phyloP scores from a whole-genome alignment of 2,113 vertebrate species.

The Microtus richardsoni region DNA sequence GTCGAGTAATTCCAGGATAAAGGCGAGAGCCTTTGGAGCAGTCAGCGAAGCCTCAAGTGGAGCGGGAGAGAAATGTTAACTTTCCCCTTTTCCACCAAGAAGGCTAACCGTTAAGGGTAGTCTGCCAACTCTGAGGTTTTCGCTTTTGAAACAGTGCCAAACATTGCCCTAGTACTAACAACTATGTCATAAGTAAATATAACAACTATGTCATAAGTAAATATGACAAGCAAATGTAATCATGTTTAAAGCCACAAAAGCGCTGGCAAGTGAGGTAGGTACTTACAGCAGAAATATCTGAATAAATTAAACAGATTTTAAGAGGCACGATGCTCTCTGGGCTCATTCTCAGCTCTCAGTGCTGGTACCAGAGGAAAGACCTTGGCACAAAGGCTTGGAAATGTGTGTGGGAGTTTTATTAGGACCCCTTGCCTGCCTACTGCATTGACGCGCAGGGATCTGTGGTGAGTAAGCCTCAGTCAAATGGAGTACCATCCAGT shows the following conservation, averaged over 20 bases:
- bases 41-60: neutral
- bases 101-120: neutral
- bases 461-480: neutral
- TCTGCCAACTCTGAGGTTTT: neutral
- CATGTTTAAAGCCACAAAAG: constrained; percentile 45
- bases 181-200: constrained; percentile 9
- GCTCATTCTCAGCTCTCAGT: neutral
- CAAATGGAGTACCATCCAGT: neutral
- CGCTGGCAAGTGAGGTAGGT: neutral
- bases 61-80: neutral
- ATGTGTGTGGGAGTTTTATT: neutral
- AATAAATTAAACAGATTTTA: neutral
- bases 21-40: neutral
- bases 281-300: neutral
- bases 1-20: neutral
- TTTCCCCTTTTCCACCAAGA: neutral
- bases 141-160: constrained; percentile 13
- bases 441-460: rapidly evolving
- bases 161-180: neutral
- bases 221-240: constrained; percentile 38
- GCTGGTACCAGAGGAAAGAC: neutral
- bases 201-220: constrained; percentile 25
- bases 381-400: neutral
- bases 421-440: neutral
- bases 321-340: neutral